phyloP scores from a whole-genome alignment of 2,797 vertebrate species.

The Acanthurus tractus region DNA sequence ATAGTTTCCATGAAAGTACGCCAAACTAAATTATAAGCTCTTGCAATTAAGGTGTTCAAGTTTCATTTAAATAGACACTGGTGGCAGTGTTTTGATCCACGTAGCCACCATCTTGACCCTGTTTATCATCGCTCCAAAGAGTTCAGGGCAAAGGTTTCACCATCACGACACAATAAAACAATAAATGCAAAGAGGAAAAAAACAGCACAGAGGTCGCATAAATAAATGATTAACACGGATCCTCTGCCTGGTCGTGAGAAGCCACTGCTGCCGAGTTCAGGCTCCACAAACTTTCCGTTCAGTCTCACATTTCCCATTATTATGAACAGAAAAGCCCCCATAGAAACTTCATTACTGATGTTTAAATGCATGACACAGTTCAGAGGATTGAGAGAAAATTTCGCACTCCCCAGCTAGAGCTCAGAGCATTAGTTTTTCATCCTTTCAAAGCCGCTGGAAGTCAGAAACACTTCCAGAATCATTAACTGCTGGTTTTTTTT shows the following conservation, averaged over 20 bases:
- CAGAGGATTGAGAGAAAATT: slow-evolving; percentile 28
- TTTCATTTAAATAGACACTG: too few relatives aligned
- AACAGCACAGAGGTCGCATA: not conserved
- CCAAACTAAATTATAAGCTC: too few relatives aligned
- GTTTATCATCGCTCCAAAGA: not conserved
- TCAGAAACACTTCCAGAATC: slow-evolving; percentile 38
- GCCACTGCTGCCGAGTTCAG: not conserved
- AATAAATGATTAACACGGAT: slow-evolving; percentile 8
- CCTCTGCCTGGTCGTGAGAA: not conserved
- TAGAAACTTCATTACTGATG: slow-evolving; percentile 44
- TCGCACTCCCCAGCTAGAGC: slow-evolving; percentile 19
- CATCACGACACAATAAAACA: slow-evolving; percentile 1
- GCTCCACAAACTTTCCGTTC: slow-evolving; percentile 10
- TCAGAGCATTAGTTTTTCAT: slow-evolving; percentile 40
- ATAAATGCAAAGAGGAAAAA: not conserved
- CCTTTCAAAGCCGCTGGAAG: slow-evolving; percentile 48
- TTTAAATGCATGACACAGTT: slow-evolving; percentile 58
- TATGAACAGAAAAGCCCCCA: not conserved
- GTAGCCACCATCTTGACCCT: too few relatives aligned
- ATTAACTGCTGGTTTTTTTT: slow-evolving; percentile 3
- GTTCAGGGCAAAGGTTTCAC: not conserved
- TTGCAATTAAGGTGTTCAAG: too few relatives aligned
- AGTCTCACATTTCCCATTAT: slow-evolving; percentile 20
- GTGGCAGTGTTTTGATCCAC: not conserved
- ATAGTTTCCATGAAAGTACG: not conserved